Conservation (phyloP, 2,113 vertebrate species). For the Ornithorhynchus anatinus region DNA sequence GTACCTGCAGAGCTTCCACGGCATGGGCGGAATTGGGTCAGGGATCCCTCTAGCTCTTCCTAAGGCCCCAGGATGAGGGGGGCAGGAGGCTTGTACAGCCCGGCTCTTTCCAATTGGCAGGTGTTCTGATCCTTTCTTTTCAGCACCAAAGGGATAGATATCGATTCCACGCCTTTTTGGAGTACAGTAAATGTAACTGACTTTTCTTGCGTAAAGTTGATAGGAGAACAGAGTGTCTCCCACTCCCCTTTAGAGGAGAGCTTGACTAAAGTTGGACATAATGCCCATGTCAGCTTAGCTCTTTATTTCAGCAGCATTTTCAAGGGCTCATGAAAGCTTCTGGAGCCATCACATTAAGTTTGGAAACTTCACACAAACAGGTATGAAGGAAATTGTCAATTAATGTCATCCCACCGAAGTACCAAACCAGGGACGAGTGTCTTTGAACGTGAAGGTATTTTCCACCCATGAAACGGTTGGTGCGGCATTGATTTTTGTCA, state of each 20-base stretch:
- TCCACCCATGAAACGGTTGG: slow-evolving; percentile 65
- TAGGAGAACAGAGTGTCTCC: slow-evolving; percentile 57
- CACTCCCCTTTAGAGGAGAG: slow-evolving; percentile 50
- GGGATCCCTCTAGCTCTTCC: no score
- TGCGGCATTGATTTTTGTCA: slow-evolving; percentile 56
- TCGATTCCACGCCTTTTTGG: slow-evolving; percentile 40
- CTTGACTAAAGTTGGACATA: slow-evolving; percentile 45
- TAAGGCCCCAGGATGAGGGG: no score
- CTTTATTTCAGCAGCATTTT: slow-evolving; percentile 68
- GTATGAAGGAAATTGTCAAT: slow-evolving; percentile 73
- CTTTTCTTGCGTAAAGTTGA: slow-evolving; percentile 64
- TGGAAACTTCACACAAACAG: slow-evolving; percentile 65
- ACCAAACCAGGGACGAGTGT: slow-evolving; percentile 48
- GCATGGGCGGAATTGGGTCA: no score
- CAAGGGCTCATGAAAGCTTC: slow-evolving; percentile 67
- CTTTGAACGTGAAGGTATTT: slow-evolving; percentile 67
- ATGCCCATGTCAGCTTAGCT: slow-evolving; percentile 53
- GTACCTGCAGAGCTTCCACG: no score
- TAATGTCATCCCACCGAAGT: slow-evolving; percentile 67
- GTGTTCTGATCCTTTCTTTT: no score
- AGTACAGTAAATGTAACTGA: slow-evolving; percentile 60
- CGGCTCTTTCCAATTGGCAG: no score
- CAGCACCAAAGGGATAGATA: slow-evolving; percentile 35
- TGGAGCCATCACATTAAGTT: slow-evolving; percentile 61
- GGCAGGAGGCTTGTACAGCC: no score